Evolutionary conservation across 2,797 vertebrate genomes (phyloP).

Genomic region (Takifugu ocellatus): DNA sequence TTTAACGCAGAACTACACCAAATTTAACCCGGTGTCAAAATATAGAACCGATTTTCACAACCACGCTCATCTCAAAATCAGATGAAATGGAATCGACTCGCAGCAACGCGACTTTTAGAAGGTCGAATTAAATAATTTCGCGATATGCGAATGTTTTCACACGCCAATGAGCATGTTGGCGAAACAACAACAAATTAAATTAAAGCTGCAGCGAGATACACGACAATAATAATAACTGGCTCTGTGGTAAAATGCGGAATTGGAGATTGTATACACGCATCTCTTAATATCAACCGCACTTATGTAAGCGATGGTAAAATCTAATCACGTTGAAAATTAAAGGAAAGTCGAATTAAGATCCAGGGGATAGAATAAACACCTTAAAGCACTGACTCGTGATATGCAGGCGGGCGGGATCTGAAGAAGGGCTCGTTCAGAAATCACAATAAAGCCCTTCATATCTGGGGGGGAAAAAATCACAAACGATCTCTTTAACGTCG

Average conservation of each 20-base stretch:
- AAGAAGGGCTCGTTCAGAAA: conserved; percentile 29
- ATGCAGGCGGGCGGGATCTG: conserved; percentile 56
- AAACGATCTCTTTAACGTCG: not conserved
- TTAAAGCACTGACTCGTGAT: conserved; percentile 56
- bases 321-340: too few relatives aligned
- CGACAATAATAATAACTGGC: too few relatives aligned
- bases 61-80: not conserved
- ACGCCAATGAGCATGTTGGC: not conserved
- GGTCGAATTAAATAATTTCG: not conserved
- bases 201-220: conserved; percentile 8
- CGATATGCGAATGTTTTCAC: not conserved
- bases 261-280: too few relatives aligned
- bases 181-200: not conserved
- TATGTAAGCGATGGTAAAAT: too few relatives aligned
- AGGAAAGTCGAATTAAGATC: too few relatives aligned
- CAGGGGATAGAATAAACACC: conserved; percentile 27
- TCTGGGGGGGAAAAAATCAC: not conserved
- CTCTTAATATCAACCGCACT: too few relatives aligned
- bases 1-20: not conserved
- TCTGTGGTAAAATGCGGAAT: too few relatives aligned
- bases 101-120: not conserved
- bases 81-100: not conserved
- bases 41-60: too few relatives aligned
- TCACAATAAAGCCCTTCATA: conserved; percentile 29
- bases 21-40: not conserved